Base-by-base conservation (phyloP, 2,888 invertebrate species). In the Pediacus dermestoides region DNA sequence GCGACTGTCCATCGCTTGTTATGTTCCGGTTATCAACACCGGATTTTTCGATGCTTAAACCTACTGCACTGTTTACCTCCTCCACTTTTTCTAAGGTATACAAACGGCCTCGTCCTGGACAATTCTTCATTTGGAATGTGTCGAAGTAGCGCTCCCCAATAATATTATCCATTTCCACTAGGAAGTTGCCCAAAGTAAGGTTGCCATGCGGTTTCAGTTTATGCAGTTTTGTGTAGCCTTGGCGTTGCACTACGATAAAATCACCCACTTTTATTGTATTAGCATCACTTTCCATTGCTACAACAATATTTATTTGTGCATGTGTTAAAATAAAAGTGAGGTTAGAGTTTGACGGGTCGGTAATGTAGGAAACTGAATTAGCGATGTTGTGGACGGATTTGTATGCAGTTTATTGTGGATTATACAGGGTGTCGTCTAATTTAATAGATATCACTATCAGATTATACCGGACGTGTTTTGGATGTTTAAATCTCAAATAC, bases 21-120 rank as follows among this genome's bases (percentile, higher is more conserved):
- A 95, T 85, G 55, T 87, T 79, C 45, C 94, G 76, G 64, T 95
- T 95, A 61, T 95, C 95, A 12, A 64, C 70, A 3, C 89, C 89
- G 47, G 84, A 84, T 40, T 74, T 64, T 48, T 78, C 78, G 10
- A 81, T 79, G 34, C 78, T 77, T 22, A 86, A 70, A n/a, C 37
- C 77, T 44, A 77, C 74, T 1, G 81, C 72, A 35, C 78, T 75
- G 1, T 74, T 72, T 46, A 77, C 65, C 46, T 78, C 75, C 27
- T 70, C 70, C 44, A 76, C 82, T 37, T 74, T 66, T 46, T 74
- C 72, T 12, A 80, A 57, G 0, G 61, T 63, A 50, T 73, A 75
- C n/a, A 75, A 68, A 39, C 75, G 74, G 48, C 74, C 78, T 42
- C 67, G 68, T 15, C 63, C 64, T 21, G 75, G 75, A 47, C 75